A percentile compares a stretch with the other conserved stretches of the same genome.
Evolutionary conservation across 2,888 invertebrate species (phyloP).

Genomic region (Drosophila demipolita): DNA sequence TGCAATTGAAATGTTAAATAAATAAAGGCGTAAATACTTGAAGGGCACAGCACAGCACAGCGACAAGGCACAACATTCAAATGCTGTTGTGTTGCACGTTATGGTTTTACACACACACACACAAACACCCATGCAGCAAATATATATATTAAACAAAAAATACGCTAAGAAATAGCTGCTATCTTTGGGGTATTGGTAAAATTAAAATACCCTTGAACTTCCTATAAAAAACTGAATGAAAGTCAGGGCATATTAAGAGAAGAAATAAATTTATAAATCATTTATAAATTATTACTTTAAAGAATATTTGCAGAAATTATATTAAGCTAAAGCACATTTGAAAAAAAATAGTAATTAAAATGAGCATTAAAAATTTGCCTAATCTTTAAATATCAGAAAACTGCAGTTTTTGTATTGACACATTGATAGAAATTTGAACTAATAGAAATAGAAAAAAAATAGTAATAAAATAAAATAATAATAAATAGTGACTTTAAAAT

Average conservation of each 20-base stretch:
- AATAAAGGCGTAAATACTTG: constrained; percentile 83
- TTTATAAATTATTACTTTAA: not conserved
- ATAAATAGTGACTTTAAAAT: not conserved
- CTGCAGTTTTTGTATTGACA: not conserved
- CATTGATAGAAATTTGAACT: too few relatives aligned
- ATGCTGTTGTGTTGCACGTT: constrained; percentile 50
- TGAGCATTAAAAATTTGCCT: fast-evolving
- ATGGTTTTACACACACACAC: constrained; percentile 8
- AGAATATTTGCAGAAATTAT: too few relatives aligned
- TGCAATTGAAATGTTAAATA: constrained; percentile 84
- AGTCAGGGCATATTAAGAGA: not conserved
- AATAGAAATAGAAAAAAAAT: too few relatives aligned
- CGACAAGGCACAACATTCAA: constrained; percentile 56
- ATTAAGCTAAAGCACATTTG: too few relatives aligned
- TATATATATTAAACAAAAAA: constrained; percentile 22
- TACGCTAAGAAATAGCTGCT: not conserved
- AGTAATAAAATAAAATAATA: too few relatives aligned
- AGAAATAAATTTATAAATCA: fast-evolving
- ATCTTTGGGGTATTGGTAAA: not conserved
- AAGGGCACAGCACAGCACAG: constrained; percentile 57
- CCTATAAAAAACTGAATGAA: not conserved
- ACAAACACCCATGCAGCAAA: constrained; percentile 8
- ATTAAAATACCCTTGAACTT: constrained; percentile 3
- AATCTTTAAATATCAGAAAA: not conserved
- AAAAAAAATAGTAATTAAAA: not conserved